phyloP scores from a whole-genome alignment of 2,113 vertebrate species.

The Gila orcuttii region DNA sequence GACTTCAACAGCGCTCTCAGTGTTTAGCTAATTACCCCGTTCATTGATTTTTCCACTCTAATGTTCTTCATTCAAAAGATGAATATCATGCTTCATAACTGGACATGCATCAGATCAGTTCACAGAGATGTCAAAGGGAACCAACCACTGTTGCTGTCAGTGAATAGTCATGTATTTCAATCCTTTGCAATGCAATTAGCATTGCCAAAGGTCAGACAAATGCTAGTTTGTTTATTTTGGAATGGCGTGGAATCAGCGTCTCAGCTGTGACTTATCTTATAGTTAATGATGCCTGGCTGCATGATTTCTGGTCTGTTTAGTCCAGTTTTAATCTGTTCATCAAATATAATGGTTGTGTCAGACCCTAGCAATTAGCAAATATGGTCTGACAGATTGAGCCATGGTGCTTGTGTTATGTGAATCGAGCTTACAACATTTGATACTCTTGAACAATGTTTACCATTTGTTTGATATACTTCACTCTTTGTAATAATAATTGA shows the following conservation, averaged over 20 bases:
- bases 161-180: neutral
- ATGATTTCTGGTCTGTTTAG: neutral
- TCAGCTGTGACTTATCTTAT: neutral
- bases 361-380: neutral
- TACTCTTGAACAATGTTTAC: neutral
- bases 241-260: neutral
- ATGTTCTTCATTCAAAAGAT: constrained; percentile 17
- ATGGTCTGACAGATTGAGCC: neutral
- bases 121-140: neutral
- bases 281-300: neutral
- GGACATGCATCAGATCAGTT: constrained; percentile 2
- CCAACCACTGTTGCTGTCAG: neutral
- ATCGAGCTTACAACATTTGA: neutral
- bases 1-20: neutral
- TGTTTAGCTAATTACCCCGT: constrained; percentile 25
- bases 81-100: neutral
- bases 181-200: neutral
- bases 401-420: neutral
- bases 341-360: neutral
- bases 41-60: constrained; percentile 11
- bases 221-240: neutral
- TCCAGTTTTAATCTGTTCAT: neutral
- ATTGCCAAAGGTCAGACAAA: neutral
- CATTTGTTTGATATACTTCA: neutral
- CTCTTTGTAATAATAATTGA: too few species aligned